Evolutionary conservation across 1,140 invertebrate species (phyloP), one percentile per base, ranked within the genome.

Genomic region (Arion vulgaris): DNA sequence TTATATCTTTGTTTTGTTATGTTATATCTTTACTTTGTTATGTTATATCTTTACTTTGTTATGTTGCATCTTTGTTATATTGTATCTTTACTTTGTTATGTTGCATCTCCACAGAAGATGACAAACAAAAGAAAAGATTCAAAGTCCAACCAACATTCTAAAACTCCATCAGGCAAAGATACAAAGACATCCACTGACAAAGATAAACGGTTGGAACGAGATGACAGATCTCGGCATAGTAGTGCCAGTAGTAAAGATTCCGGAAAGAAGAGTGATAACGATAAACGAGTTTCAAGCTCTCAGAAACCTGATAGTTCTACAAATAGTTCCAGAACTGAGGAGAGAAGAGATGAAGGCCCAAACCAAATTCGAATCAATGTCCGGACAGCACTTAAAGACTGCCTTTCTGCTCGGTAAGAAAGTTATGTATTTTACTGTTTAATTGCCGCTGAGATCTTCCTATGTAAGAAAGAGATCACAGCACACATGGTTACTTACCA

Each of bases 341-440:
- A 82, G 76, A 68, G 57, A 38, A 62, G 36, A 57, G 80, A 84
- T 51, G 85, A 84, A 51, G 89, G 88, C 13, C 93, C 94, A 0
- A 96, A 97, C 87, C 95, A 95, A 0, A 94, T 97, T 45, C 93
- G 97, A 77, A 92, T 95, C 0, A 97, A 95, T 91, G 96, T 97
- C 26, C 94, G 95, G 51, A 96, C 96, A 87, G 95, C 95, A 0
- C 91, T 98, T 32, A 95, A 95, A 77, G 92, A 93, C 83, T 89
- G 89, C 76, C 94, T 84, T 93, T 95, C 84, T 85, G 94, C 32
- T 94, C 94, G 91, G 93, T 96, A 74, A 73, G 66, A n/a, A n/a
- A n/a, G n/a, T n/a, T n/a, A n/a, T n/a, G n/a, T n/a, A n/a, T n/a
- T n/a, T n/a, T n/a, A n/a, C n/a, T n/a, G n/a, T 23, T 80, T 28